Conservation (phyloP, 1,140 invertebrate genomes). For the Sweltsa coloradensis region DNA sequence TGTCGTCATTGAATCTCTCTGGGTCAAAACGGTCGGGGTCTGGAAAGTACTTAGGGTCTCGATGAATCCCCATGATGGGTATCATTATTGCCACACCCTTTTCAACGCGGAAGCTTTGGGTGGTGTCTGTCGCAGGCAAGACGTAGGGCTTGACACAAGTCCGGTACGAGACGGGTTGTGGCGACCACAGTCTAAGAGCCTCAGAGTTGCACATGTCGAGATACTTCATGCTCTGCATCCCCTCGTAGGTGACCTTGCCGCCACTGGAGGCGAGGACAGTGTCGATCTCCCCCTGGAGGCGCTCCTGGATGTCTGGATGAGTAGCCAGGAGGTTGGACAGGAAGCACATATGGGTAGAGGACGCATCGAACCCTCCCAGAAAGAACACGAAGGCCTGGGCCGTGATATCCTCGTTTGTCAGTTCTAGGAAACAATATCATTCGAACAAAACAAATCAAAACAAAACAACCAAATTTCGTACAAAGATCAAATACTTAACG, state of each 20-base stretch:
- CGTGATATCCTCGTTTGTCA: slow-evolving; percentile 5
- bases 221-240: slow-evolving; percentile 28
- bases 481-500: no score
- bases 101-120: no score
- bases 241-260: slow-evolving; percentile 26
- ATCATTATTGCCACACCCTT: no score
- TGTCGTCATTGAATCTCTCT: slow-evolving; percentile 28
- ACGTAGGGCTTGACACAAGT: no score
- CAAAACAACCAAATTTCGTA: no score
- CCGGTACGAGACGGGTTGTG: no score
- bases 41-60: slow-evolving; percentile 33
- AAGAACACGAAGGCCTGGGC: slow-evolving; percentile 32
- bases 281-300: slow-evolving; percentile 31
- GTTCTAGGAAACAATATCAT: not conserved
- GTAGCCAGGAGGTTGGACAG: slow-evolving; percentile 30
- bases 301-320: slow-evolving; percentile 33
- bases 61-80: slow-evolving; percentile 23
- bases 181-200: no score
- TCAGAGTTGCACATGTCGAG: no score
- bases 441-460: no score
- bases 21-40: slow-evolving; percentile 37
- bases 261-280: slow-evolving; percentile 17
- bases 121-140: no score
- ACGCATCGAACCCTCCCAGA: slow-evolving; percentile 35
- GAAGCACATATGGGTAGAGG: slow-evolving; percentile 30